Evolutionary conservation across 2,113 vertebrate species (phyloP).

Genomic region (Malaclemys terrapin): DNA sequence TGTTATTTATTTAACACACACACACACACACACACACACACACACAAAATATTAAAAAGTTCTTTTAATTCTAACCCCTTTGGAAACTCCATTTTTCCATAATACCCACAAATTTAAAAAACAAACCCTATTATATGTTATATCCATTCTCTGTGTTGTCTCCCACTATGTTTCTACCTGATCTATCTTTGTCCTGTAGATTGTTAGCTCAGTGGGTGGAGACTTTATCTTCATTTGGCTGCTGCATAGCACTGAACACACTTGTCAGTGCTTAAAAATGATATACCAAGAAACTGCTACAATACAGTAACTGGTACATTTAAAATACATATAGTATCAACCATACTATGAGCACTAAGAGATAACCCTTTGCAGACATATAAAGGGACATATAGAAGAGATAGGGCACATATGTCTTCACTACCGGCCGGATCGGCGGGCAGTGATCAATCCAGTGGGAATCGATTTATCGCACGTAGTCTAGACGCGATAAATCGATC

Average conservation of each 20-base stretch:
- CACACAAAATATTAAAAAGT: rapidly evolving
- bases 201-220: background rate
- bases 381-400: background rate
- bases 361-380: rapidly evolving
- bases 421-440: too few relatives aligned
- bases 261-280: background rate
- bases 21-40: rapidly evolving
- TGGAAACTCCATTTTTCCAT: background rate
- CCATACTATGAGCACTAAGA: background rate
- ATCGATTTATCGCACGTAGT: too few relatives aligned
- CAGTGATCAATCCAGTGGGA: too few relatives aligned
- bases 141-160: background rate
- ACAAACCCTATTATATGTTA: background rate
- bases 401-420: rapidly evolving
- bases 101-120: background rate
- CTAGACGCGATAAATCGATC: too few relatives aligned
- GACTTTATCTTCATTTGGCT: background rate
- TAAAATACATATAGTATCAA: background rate
- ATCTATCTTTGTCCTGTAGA: background rate
- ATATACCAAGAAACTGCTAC: rapidly evolving
- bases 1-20: background rate
- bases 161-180: background rate
- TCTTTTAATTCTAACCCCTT: background rate
- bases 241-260: background rate
- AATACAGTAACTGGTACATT: background rate